Base-by-base conservation (phyloP, 2,797 vertebrate genomes). In the Sebastes elongatus region DNA sequence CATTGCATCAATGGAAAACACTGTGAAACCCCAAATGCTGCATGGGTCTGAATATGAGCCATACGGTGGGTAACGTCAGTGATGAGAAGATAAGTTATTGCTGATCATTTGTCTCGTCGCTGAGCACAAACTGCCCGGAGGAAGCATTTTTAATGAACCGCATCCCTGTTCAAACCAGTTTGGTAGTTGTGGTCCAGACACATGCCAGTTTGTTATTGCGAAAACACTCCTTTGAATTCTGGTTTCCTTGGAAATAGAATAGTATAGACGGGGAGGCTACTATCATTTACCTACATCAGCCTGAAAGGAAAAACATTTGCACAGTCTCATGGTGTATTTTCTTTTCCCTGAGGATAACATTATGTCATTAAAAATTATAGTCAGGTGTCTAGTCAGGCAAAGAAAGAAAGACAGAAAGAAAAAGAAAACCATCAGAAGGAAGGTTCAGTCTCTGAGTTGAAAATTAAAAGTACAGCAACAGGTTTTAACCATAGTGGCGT, bases 101-200 rank as follows among this genome's bases (percentile, higher is more conserved):
- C 62, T 61, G 28, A 67, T 78, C 13, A 22, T 71, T 64, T 69
- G 60, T 64, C 38, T 72, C 11, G 6, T 73, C 62, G 69, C 38
- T 68, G 20, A 46, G 60, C 62, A 25, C 14, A 62, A 68, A 82
- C 71, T 82, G 77, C 71, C 76, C 18, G 10, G 27, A 52, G 62
- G 76, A 83, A 80, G 38, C 66, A 32, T 81, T 83, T 81, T 59
- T 52, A 52, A 59, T 59, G 23, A 87, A 49, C 53, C 25, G 4
- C 74, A 64, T 56, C 8, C 22, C 56, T 81, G 85, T 86, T 85
- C 65, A 84, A 59, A 89, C 72, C 78, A 66, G 82, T 76, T 78
- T 59, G 53, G 63, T 65, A 33, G 72, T 86, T 87, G 81, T 70
- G 84, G 84, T 78, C 49, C 38, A 83, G 82, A 83, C 84, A 75